These are phyloP conservation scores for Hydrotaea cyrtoneurina DNA, from an alignment of 2,888 invertebrate species.

Conservation along the genomic window DNA sequence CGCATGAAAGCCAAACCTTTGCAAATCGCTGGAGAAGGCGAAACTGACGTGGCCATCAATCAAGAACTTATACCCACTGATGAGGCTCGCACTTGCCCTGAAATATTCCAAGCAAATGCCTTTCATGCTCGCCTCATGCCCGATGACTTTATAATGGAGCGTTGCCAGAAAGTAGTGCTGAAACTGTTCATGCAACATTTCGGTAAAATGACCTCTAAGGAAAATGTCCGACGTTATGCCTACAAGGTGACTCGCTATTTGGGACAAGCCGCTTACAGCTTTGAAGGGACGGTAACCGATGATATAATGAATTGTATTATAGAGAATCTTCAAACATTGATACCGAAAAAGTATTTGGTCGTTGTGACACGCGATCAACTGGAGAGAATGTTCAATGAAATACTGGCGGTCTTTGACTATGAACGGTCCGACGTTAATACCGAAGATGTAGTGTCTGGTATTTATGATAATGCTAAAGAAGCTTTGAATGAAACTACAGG, in stretches of 20 bases:
- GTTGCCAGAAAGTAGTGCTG: slow-evolving; percentile 77
- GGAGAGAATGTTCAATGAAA: slow-evolving; percentile 75
- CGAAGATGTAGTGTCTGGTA: slow-evolving; percentile 75
- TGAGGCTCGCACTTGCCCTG: slow-evolving; percentile 70
- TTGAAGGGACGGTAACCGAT: slow-evolving; percentile 76
- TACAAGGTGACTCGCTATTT: slow-evolving; percentile 76
- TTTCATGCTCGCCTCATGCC: slow-evolving; percentile 74
- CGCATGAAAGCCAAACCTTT: slow-evolving; percentile 78
- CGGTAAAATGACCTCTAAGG: slow-evolving; percentile 71
- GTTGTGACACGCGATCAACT: slow-evolving; percentile 75
- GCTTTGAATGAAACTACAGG: slow-evolving; percentile 69
- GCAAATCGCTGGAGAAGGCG: slow-evolving; percentile 72
- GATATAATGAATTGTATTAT: slow-evolving; percentile 76
- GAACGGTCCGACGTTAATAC: slow-evolving; percentile 77
- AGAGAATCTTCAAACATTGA: slow-evolving; percentile 75
- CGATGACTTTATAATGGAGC: slow-evolving; percentile 76
- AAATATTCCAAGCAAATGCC: slow-evolving; percentile 73
- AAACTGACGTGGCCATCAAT: slow-evolving; percentile 49
- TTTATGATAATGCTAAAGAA: slow-evolving; percentile 74
- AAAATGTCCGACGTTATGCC: slow-evolving; percentile 75
- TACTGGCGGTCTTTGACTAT: slow-evolving; percentile 75
- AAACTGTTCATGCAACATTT: slow-evolving; percentile 75
- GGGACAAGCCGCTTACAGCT: slow-evolving; percentile 77
- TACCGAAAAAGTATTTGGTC: slow-evolving; percentile 78
- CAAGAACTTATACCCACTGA: slow-evolving; percentile 71